Evolutionary conservation across 2,888 invertebrate species (phyloP), one percentile per base, ranked within the genome.

Genomic region (Cephus runcator): DNA sequence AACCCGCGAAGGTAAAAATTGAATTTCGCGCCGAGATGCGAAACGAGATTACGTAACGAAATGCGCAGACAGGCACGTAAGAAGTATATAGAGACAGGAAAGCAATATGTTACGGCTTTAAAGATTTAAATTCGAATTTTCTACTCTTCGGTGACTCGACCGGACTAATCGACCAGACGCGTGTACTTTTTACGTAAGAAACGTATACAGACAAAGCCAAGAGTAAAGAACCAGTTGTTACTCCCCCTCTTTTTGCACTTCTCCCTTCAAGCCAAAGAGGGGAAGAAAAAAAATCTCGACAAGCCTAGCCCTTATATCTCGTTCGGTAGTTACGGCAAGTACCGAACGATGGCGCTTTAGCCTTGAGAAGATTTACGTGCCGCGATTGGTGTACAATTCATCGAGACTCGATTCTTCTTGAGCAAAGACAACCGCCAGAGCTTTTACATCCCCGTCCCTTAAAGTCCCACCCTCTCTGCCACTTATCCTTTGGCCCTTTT

Each of bases 301-400:
- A 2, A 56, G 56, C 56, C 56, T 56, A 56, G n/a, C 56, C 56
- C 56, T 56, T 56, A 9, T 56, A 2, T 23, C 56, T 56, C 56
- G 56, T 56, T 56, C 56, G 2, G 56, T 56, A 56, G 56, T 56
- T 23, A 56, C 56, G 56, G 9, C 56, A 56, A 56, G 56, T 56
- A 56, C 56, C 15, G 56, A 56, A 23, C 2, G 56, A 56, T 56
- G 56, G 56, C 56, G 23, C 23, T 56, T 56, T 71, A 31, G 33
- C 31, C 34, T 71, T 31, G 34, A 71, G 2, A 31, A 71, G 71
- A 71, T 71, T 71, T 71, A 71, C 71, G 71, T 71, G 71, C 71
- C 71, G 71, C 34, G 71, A 71, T 71, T 71, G 71, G 71, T 12
- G 33, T 71, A 9, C 34, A 31, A 71, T 71, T 71, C 71, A 1